Conservation (phyloP, 2,797 vertebrate species). For the Adelosebastes latens region DNA sequence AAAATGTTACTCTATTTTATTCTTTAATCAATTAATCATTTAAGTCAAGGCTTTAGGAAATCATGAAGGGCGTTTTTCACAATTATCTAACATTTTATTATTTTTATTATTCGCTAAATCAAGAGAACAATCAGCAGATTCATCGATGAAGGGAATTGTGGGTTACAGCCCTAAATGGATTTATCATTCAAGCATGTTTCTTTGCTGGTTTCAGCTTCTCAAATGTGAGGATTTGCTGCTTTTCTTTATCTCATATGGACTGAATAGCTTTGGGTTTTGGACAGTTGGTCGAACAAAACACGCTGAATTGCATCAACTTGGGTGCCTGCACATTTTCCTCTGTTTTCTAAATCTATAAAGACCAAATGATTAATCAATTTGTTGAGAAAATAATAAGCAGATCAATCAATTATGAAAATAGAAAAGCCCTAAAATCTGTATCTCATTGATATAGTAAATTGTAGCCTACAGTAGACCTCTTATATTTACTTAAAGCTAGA, state of each 20-base stretch:
- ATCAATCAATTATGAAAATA: not conserved
- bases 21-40: not conserved
- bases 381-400: not conserved
- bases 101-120: not conserved
- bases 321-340: not conserved
- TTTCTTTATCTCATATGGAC: not conserved
- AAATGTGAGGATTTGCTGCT: not conserved
- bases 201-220: not conserved
- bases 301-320: too few species aligned
- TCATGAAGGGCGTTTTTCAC: not conserved
- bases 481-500: not conserved
- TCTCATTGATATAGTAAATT: not conserved
- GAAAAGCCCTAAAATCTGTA: not conserved
- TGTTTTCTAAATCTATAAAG: not conserved
- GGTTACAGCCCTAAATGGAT: not conserved
- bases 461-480: not conserved
- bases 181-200: rapidly evolving
- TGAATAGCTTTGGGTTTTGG: not conserved
- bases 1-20: not conserved
- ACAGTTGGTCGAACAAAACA: not conserved
- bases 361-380: not conserved
- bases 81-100: too few species aligned
- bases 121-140: not conserved
- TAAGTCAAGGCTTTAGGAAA: not conserved
- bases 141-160: not conserved